Evolutionary conservation across 2,797 vertebrate genomes (phyloP).

Genomic region (Gymnothorax javanicus): DNA sequence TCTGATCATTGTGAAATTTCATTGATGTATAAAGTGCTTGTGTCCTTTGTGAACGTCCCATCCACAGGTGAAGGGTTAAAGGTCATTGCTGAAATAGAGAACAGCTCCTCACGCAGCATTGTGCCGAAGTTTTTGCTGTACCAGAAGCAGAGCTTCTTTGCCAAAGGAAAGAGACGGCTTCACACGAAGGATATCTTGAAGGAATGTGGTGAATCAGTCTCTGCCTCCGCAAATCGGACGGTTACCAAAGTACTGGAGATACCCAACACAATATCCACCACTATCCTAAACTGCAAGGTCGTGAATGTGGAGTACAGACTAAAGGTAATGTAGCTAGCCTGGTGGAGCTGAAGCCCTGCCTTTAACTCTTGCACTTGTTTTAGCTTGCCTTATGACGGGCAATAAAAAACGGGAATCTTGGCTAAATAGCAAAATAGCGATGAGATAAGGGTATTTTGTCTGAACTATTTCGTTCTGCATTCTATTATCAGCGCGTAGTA

Average conservation of each 20-base stretch:
- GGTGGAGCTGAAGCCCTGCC: no score
- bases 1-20: no score
- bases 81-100: slow-evolving; percentile 82
- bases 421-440: no score
- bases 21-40: no score
- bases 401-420: no score
- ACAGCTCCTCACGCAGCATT: slow-evolving; percentile 84
- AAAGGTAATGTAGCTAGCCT: slow-evolving; percentile 66
- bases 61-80: slow-evolving; percentile 83
- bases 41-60: no score
- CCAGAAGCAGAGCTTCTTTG: slow-evolving; percentile 86
- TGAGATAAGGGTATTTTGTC: no score
- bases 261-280: slow-evolving; percentile 73
- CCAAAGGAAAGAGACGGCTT: slow-evolving; percentile 77
- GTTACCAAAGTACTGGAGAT: slow-evolving; percentile 80
- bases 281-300: slow-evolving; percentile 84
- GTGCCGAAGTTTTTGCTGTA: slow-evolving; percentile 88
- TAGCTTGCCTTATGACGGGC: no score
- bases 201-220: slow-evolving; percentile 81
- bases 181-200: slow-evolving; percentile 79
- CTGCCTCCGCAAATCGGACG: slow-evolving; percentile 74
- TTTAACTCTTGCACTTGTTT: no score
- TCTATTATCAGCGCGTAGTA: no score
- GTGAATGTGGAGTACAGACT: slow-evolving; percentile 87
- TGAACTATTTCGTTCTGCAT: no score